Evolutionary conservation across 2,113 vertebrate genomes (phyloP).

Genomic region (Corythoichthys haematopterus): DNA sequence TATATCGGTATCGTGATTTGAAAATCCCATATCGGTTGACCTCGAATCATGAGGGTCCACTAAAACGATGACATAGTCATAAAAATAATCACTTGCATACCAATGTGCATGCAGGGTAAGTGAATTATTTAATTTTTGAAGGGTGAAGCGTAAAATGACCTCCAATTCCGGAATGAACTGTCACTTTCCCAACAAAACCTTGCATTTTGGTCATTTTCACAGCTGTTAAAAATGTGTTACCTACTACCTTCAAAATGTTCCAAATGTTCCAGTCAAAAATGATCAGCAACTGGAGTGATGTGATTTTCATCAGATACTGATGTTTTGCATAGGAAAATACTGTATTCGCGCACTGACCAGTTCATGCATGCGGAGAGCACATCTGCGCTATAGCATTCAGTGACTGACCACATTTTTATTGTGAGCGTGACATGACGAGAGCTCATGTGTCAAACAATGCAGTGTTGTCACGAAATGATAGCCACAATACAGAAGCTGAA

Average conservation of each 20-base stretch:
- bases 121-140: no score
- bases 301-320: background rate
- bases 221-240: background rate
- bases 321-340: background rate
- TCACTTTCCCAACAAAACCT: background rate
- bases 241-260: background rate
- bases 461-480: constrained; percentile 33
- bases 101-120: no score
- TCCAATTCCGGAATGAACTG: no score
- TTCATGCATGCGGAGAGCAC: constrained; percentile 15
- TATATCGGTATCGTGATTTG: no score
- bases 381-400: constrained; percentile 31
- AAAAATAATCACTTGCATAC: no score
- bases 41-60: no score
- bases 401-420: constrained; percentile 25
- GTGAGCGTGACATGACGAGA: constrained; percentile 27
- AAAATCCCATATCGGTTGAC: no score
- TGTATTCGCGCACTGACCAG: background rate
- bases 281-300: background rate
- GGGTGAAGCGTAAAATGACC: no score
- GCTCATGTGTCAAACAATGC: constrained; percentile 54
- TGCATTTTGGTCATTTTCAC: background rate
- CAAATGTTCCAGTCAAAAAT: background rate
- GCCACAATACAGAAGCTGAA: constrained; percentile 45
- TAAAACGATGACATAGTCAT: no score